Evolutionary conservation across 2,113 vertebrate genomes (phyloP).

Genomic region (Dendropsophus ebraccatus): DNA sequence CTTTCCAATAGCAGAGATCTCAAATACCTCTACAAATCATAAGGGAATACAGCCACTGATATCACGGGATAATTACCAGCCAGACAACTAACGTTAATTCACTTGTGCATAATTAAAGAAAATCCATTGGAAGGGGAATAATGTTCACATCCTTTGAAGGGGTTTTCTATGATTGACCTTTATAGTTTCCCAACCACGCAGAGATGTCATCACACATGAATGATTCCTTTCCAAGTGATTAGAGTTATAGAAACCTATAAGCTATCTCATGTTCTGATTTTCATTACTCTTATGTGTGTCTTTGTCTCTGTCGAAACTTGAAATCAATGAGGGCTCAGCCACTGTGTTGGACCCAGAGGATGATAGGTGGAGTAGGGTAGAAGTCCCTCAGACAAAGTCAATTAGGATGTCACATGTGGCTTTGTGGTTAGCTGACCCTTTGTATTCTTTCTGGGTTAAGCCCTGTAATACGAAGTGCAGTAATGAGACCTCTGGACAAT

Average conservation of each 20-base stretch:
- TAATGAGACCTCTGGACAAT: too few relatives aligned
- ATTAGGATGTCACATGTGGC: too few relatives aligned
- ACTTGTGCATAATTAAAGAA: neutral
- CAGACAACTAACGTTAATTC: neutral
- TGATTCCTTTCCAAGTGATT: neutral
- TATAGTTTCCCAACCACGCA: neutral
- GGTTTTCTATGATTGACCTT: neutral
- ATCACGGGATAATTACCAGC: neutral
- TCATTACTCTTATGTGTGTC: neutral
- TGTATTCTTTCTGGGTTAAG: too few relatives aligned
- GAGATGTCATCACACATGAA: neutral
- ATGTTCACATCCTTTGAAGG: too few relatives aligned
- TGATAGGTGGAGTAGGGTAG: too few relatives aligned
- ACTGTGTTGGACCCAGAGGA: too few relatives aligned
- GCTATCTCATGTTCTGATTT: neutral
- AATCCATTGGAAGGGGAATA: too few relatives aligned
- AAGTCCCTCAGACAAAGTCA: too few relatives aligned
- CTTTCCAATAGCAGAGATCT: neutral
- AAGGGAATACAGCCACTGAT: neutral
- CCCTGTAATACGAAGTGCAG: too few relatives aligned
- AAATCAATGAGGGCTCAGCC: neutral
- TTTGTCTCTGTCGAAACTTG: neutral
- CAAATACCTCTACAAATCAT: neutral
- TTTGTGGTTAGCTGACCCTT: too few relatives aligned
- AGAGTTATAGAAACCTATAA: neutral